Base-by-base conservation (phyloP, 2,113 vertebrate species). In the Pedetes capensis region DNA sequence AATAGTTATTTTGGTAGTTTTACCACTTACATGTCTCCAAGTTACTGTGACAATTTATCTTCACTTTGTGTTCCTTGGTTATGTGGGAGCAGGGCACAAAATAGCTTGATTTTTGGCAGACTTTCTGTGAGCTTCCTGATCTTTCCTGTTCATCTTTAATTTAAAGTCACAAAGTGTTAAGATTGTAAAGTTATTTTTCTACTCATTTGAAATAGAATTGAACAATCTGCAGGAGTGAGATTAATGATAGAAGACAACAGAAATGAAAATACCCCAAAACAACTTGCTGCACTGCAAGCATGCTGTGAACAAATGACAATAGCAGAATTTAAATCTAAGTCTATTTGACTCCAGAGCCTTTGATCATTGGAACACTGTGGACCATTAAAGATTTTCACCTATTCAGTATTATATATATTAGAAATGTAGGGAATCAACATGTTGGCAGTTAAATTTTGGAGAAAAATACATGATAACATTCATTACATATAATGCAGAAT, bases 1-100 rank as follows among this genome's bases (percentile, higher is more conserved):
- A 89, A 53, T 49, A 61, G 23, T 89, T 94, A 8, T 61, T 92
- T 80, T 91, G 69, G 18, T 96, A 85, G 23, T 94, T 95, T 96
- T 82, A 74, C 29, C 49, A 88, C 59, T 51, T 82, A 80, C 0
- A 55, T 94, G 44, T 74, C 66, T 94, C 13, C 32, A 80, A 51
- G 3, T 93, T 74, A 55, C 16, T 81, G 8, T 66, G 51, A 13
- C 61, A 91, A 0, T 89, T 85, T 93, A 10, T 91, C 59, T 94
- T 82, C 39, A 91, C 49, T 55, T 44, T 94, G 82, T 84, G 51
- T 88, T 96, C 27, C 23, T 93, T 71, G 86, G 29, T 87, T 22
- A 29, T 91, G 39, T 82, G 61, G 51, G 34, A 51, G 8, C 7
- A 42, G 25, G 37, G 18, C 93, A 89, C 22, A 87, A n/a, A 89